These are phyloP conservation scores for Patagioenas fasciata DNA, from an alignment of 2,113 vertebrate species.

Conservation along the genomic window DNA sequence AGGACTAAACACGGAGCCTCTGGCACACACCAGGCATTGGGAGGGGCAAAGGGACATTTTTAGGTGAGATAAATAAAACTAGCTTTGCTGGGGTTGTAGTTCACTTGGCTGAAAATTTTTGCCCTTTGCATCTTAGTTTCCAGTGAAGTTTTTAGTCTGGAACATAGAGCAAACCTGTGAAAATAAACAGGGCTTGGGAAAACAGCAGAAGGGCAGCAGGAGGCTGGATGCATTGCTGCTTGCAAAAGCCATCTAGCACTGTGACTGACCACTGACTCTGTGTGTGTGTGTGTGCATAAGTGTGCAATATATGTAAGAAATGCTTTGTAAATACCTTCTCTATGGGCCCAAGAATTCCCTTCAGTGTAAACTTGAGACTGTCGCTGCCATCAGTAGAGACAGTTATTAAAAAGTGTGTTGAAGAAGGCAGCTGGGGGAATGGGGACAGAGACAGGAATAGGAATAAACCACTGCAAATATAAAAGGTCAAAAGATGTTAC, in stretches of 20 bases:
- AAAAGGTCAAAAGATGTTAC: background rate
- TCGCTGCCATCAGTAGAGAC: background rate
- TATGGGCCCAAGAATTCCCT: background rate
- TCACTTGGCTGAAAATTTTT: background rate
- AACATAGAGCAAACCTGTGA: background rate
- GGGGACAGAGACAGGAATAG: too few species aligned
- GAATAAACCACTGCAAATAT: background rate
- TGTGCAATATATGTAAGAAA: background rate
- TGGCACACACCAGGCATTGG: fast-evolving
- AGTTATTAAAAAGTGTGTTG: background rate
- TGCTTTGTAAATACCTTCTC: background rate
- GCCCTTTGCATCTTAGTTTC: background rate
- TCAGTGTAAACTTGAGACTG: background rate
- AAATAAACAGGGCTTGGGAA: background rate
- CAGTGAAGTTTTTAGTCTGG: background rate
- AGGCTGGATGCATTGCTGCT: background rate
- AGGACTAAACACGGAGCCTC: background rate
- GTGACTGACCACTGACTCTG: background rate
- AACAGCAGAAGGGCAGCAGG: background rate
- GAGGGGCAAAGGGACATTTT: background rate
- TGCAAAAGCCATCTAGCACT: background rate
- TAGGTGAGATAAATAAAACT: background rate
- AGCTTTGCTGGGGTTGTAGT: background rate
- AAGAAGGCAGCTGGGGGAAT: background rate
- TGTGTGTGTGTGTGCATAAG: fast-evolving